A percentile compares a stretch with the other conserved stretches of the same genome.
Evolutionary conservation across 30 jellyfish, hydroid and myxozoan genomes (phyloP).

Genomic region (Aurelia aurita): DNA sequence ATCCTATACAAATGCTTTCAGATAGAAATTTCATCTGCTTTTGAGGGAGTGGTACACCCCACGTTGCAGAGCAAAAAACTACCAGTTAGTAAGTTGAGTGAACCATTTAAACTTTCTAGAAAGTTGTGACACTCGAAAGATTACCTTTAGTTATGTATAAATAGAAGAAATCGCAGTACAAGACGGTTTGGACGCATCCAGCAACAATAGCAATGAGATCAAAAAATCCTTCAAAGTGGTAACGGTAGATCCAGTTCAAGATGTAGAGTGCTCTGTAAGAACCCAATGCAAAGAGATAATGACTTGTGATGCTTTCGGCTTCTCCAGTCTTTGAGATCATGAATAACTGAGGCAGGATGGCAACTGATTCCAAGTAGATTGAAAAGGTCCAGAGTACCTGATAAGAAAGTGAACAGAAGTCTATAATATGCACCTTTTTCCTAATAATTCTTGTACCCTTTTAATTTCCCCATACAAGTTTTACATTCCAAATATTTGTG

Average conservation of each 20-base stretch:
- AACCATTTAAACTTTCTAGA: too few relatives aligned
- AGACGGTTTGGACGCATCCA: conserved; percentile 98
- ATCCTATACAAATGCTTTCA: too few relatives aligned
- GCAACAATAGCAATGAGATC: conserved; percentile 99
- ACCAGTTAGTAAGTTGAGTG: neutral
- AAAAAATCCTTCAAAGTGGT: conserved; percentile 90
- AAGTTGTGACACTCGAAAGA: neutral
- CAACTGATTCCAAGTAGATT: conserved; percentile 98
- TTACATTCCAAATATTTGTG: too few relatives aligned
- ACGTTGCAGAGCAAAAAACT: neutral
- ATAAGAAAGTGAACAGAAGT: too few relatives aligned
- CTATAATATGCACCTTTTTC: too few relatives aligned
- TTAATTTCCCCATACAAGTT: too few relatives aligned
- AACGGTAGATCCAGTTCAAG: conserved; percentile 96
- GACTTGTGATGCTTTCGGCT: conserved; percentile 99
- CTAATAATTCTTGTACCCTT: too few relatives aligned
- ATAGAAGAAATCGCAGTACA: conserved; percentile 96
- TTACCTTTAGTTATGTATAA: conserved; percentile 97
- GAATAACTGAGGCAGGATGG: conserved; percentile 96
- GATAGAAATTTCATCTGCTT: too few relatives aligned
- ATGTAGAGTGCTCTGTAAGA: conserved; percentile 95
- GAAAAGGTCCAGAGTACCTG: conserved; percentile 98
- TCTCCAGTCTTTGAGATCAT: conserved; percentile 99
- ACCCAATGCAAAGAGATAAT: conserved; percentile 96
- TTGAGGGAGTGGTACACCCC: neutral